A percentile compares a stretch with the other conserved stretches of the same genome.
Evolutionary conservation across 1,140 invertebrate genomes (phyloP).

Genomic region (Drosophila orena): DNA sequence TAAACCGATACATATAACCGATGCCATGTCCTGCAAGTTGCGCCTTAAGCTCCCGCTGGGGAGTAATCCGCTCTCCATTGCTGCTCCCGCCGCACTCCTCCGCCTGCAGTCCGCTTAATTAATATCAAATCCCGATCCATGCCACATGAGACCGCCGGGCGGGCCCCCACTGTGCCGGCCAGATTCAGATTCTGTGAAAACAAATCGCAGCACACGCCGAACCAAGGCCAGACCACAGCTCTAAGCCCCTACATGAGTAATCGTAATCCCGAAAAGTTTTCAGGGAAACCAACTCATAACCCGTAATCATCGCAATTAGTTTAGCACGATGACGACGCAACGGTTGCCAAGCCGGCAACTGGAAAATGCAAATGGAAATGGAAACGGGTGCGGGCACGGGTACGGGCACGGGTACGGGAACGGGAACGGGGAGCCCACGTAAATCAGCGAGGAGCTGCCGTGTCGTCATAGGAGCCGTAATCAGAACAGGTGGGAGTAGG

Average conservation of each 20-base stretch:
- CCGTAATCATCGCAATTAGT: conserved; percentile 61
- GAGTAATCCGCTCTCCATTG: conserved; percentile 21
- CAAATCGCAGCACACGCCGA: conserved; percentile 45
- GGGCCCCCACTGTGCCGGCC: conserved; percentile 36
- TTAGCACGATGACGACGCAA: conserved; percentile 36
- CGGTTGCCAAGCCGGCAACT: conserved; percentile 29
- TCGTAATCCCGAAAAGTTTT: conserved; percentile 55
- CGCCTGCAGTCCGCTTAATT: conserved; percentile 32
- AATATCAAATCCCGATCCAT: conserved; percentile 43
- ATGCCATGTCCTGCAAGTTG: neutral
- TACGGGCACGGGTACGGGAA: no score
- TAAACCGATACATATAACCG: neutral
- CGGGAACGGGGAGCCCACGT: conserved; percentile 4
- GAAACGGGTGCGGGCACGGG: neutral
- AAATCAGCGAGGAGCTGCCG: conserved; percentile 13
- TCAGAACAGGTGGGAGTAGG: conserved; percentile 16
- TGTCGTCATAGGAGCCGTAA: conserved; percentile 40
- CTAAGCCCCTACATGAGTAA: conserved; percentile 57
- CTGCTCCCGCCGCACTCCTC: conserved; percentile 15
- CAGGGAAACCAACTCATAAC: conserved; percentile 53
- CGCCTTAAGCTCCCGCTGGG: conserved; percentile 12
- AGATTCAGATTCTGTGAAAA: conserved; percentile 19
- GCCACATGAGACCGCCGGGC: neutral
- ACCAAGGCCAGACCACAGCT: conserved; percentile 19
- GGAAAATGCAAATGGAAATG: conserved; percentile 10